Evolutionary conservation across 2,888 invertebrate genomes (phyloP), one percentile per base, ranked within the genome.

Genomic region (Torymus texanus): DNA sequence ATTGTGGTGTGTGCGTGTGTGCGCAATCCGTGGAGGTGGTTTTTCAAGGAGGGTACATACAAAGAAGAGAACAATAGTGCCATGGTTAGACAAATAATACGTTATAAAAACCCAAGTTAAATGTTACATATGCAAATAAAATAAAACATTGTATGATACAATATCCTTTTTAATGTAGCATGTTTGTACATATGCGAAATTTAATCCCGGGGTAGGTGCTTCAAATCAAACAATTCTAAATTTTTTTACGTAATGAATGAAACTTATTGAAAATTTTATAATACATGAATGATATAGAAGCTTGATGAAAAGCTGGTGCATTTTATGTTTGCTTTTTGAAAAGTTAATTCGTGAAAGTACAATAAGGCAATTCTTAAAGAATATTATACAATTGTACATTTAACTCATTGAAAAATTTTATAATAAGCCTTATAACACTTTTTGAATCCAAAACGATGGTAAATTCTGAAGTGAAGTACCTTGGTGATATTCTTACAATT

Each of bases 51-150:
- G 88, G 83, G 85, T 85, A 88, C 89, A 89, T 89, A 89, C 83
- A 88, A 88, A 89, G 84, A 88, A 87, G 85, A 88, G 83, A 88
- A 88, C 83, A 86, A 81, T 68, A 66, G 86, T 87, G 87, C 85
- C 84, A 86, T 84, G 84, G 86, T 88, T 88, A 88, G 87, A 87
- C 84, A 85, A 83, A 78, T 81, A 84, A 67, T 84, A 82, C 78
- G 73, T 83, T 83, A 75, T 82, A 56, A 56, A 63, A 77, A 76
- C 29, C 59, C 68, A 78, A 73, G 79, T 79, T 81, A 76, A 78
- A 73, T 65, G 72, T 70, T 78, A 79, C 50, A 65, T 74, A 79
- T 70, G 74, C 55, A 82, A 70, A 62, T 18, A 68, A 79, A 73
- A 41, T 41, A 41, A 70, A 79, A 29, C 29, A 70, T 50, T 55